These are phyloP conservation scores for Seira ritae DNA, from an alignment of 2,888 invertebrate genomes.

Conservation along the genomic window DNA sequence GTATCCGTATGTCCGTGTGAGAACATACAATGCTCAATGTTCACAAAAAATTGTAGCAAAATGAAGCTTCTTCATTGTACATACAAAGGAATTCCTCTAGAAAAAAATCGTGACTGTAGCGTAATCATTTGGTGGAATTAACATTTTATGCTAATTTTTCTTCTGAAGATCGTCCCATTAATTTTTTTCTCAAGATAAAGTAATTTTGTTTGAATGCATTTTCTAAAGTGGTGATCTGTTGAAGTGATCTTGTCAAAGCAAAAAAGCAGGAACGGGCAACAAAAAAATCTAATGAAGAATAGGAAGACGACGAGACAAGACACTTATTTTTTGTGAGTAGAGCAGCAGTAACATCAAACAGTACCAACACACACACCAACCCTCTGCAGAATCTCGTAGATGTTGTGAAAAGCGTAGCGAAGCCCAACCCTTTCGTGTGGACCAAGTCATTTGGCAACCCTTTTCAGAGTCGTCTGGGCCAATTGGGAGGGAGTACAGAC, in stretches of 20 bases:
- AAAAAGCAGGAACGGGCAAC: background rate
- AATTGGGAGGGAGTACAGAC: background rate
- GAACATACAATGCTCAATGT: background rate
- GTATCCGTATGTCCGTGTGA: background rate
- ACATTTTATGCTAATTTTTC: conserved; percentile 7
- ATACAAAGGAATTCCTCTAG: background rate
- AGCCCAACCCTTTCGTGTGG: conserved; percentile 11
- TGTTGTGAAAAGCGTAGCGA: background rate
- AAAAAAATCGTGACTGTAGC: conserved; percentile 8
- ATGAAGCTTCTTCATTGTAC: background rate
- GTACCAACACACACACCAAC: background rate
- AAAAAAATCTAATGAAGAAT: background rate
- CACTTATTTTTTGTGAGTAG: background rate
- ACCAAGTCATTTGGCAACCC: background rate
- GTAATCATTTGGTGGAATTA: conserved; percentile 11
- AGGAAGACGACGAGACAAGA: background rate
- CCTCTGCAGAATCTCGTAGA: background rate
- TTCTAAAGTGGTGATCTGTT: conserved; percentile 8
- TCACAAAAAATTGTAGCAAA: conserved; percentile 10
- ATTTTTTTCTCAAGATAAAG: conserved; percentile 11
- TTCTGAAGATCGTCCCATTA: conserved; percentile 3
- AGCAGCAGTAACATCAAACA: background rate
- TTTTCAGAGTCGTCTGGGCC: background rate
- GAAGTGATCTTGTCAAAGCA: conserved; percentile 8
- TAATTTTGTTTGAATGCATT: conserved; percentile 11